These are phyloP conservation scores for Ardeotis arabs DNA, from an alignment of 2,113 vertebrate genomes.

Conservation along the genomic window DNA sequence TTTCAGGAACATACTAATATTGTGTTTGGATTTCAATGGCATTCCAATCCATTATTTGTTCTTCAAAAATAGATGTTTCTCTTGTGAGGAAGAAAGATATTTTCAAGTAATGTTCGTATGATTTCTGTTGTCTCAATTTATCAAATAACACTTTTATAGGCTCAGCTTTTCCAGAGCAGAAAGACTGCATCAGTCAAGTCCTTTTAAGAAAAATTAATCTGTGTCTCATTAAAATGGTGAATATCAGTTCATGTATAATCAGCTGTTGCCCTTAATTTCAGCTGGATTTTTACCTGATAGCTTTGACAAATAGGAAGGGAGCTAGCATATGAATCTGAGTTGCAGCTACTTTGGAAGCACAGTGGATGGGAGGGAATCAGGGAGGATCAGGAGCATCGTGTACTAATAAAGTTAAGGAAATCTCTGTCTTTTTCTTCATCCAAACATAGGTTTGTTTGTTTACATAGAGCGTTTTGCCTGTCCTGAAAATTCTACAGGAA, in stretches of 20 bases:
- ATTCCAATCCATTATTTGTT: conserved; percentile 72
- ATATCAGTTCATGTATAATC: background rate
- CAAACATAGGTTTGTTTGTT: background rate
- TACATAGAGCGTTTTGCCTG: background rate
- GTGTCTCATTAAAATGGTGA: background rate
- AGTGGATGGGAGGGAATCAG: background rate
- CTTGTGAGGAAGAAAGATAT: conserved; percentile 49
- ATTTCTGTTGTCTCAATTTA: background rate
- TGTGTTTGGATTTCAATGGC: conserved; percentile 79
- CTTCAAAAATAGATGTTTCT: conserved; percentile 78
- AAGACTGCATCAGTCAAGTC: background rate
- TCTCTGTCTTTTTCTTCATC: background rate
- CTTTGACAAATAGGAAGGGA: background rate
- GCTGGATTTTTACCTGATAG: background rate
- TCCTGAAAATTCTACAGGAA: background rate
- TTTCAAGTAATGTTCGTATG: conserved; percentile 31
- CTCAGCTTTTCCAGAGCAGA: background rate
- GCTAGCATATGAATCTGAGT: background rate
- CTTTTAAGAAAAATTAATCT: background rate
- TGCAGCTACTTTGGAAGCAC: background rate
- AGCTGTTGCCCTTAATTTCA: background rate
- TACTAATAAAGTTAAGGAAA: conserved; percentile 8
- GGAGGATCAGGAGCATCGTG: background rate
- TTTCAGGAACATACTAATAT: conserved; percentile 76
- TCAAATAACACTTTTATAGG: background rate